Evolutionary conservation across 2,888 invertebrate species (phyloP).

Genomic region (Chaetogeoica ovagalla): DNA sequence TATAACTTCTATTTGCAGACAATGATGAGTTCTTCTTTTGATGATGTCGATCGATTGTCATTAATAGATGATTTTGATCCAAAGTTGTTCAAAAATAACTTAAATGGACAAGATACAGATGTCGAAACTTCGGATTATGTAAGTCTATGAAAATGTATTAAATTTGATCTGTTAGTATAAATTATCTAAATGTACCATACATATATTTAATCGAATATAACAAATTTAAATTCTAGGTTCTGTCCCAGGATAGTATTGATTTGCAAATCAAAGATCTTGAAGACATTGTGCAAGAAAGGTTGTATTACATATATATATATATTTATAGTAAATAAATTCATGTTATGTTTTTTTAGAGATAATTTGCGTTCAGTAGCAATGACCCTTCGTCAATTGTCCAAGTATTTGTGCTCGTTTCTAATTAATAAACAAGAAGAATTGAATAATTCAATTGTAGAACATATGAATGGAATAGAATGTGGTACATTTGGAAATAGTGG

Average conservation of each 20-base stretch:
- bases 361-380: conserved; percentile 50
- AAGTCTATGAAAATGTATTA: background rate
- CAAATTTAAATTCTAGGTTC: conserved; percentile 25
- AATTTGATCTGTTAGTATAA: background rate
- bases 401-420: conserved; percentile 52
- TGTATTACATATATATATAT: background rate
- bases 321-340: background rate
- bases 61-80: conserved; percentile 38
- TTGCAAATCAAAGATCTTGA: conserved; percentile 48
- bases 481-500: conserved; percentile 10
- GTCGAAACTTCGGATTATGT: conserved; percentile 51
- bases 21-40: conserved; percentile 35
- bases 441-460: conserved; percentile 50
- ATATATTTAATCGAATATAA: background rate
- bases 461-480: conserved; percentile 36
- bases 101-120: conserved; percentile 33
- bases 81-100: conserved; percentile 11
- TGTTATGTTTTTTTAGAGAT: conserved; percentile 38
- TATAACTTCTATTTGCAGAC: conserved; percentile 21
- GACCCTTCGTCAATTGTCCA: conserved; percentile 49
- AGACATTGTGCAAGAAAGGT: conserved; percentile 46
- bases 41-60: conserved; percentile 34
- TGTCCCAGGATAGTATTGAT: conserved; percentile 51
- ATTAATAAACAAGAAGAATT: conserved; percentile 53
- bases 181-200: background rate